These are phyloP conservation scores for Druceiella hillmani DNA, from an alignment of 2,888 invertebrate genomes.

Conservation along the genomic window DNA sequence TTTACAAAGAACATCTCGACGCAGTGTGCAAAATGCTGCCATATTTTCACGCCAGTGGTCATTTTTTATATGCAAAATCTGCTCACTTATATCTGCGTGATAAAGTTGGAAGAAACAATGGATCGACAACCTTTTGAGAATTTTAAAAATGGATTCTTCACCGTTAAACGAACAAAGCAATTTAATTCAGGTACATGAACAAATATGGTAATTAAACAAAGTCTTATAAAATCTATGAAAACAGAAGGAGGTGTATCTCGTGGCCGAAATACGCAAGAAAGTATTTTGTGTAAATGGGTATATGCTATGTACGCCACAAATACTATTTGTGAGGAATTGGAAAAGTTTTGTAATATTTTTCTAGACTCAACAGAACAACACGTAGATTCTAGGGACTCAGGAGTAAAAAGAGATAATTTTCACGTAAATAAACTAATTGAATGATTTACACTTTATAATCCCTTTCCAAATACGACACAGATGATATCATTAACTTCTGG, in stretches of 20 bases:
- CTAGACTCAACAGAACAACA: constrained; percentile 19
- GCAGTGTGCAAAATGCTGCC: constrained; percentile 29
- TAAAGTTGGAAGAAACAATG: constrained; percentile 27
- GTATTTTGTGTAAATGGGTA: constrained; percentile 27
- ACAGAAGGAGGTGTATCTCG: constrained; percentile 22
- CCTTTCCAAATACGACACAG: constrained; percentile 21
- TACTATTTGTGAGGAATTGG: constrained; percentile 27
- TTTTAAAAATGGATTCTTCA: constrained; percentile 27
- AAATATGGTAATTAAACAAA: constrained; percentile 26
- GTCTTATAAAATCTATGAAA: constrained; percentile 25
- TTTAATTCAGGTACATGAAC: constrained; percentile 25
- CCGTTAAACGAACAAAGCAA: constrained; percentile 27
- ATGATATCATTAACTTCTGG: constrained; percentile 23
- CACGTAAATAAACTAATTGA: constrained; percentile 23
- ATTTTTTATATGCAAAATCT: constrained; percentile 29
- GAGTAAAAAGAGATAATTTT: constrained; percentile 23
- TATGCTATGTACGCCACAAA: constrained; percentile 26
- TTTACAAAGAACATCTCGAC: constrained; percentile 27
- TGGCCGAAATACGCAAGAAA: constrained; percentile 18
- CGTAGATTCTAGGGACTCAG: constrained; percentile 24
- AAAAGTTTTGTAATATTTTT: constrained; percentile 13
- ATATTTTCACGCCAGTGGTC: constrained; percentile 30
- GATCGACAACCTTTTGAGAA: constrained; percentile 23
- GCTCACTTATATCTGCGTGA: constrained; percentile 27
- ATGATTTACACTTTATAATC: constrained; percentile 9